Percentiles rank a stretch among this genome's conserved stretches.
These are phyloP conservation scores for Epirrita christyi DNA, from an alignment of 2,888 invertebrate genomes.

Conservation along the genomic window DNA sequence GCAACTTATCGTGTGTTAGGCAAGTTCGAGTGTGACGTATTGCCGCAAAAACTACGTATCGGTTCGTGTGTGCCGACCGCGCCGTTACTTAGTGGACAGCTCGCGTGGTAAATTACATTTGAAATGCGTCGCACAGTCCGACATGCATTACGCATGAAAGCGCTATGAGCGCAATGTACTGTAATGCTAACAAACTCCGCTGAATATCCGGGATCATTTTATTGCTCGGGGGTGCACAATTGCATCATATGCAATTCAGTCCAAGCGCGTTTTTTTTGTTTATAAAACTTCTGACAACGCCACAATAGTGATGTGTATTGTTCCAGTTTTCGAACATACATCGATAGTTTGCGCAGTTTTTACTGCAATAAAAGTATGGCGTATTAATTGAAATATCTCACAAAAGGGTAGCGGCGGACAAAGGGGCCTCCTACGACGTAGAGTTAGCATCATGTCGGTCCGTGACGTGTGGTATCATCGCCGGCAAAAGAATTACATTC, in stretches of 20 bases:
- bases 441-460: constrained; percentile 44
- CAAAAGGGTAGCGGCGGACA: constrained; percentile 60
- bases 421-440: constrained; percentile 47
- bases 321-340: constrained; percentile 51
- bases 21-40: too few species aligned
- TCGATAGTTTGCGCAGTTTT: constrained; percentile 47
- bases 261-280: constrained; percentile 10
- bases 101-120: constrained; percentile 73
- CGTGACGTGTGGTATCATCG: constrained; percentile 55
- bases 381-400: constrained; percentile 69
- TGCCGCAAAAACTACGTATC: constrained; percentile 14
- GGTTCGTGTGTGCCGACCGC: constrained; percentile 4
- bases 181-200: constrained; percentile 51
- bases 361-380: constrained; percentile 53
- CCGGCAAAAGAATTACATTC: constrained; percentile 48
- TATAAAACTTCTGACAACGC: constrained; percentile 40
- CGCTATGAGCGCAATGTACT: constrained; percentile 65
- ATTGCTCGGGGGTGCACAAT: constrained; percentile 18
- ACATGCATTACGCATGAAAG: constrained; percentile 78
- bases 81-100: constrained; percentile 47
- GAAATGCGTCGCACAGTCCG: constrained; percentile 65
- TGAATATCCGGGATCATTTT: constrained; percentile 36
- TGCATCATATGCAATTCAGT: constrained; percentile 8
- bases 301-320: constrained; percentile 50
- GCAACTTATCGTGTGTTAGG: background rate